These are phyloP conservation scores for Anableps anableps DNA, from an alignment of 2,797 vertebrate species.

Conservation along the genomic window DNA sequence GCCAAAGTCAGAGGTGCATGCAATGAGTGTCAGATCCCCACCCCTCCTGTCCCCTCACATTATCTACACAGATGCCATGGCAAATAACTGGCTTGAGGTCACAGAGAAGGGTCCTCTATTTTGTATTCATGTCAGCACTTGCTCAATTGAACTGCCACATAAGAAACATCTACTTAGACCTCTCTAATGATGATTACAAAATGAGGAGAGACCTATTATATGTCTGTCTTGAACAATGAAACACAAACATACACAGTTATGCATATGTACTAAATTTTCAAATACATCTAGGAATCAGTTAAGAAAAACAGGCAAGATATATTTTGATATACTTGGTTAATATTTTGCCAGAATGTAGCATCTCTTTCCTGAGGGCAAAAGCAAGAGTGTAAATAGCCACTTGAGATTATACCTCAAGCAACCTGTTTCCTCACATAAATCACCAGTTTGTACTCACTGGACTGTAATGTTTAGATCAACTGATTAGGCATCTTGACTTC, in stretches of 20 bases:
- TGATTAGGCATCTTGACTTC: conserved; percentile 43
- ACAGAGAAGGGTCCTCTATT: conserved; percentile 58
- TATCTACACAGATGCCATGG: conserved; percentile 73
- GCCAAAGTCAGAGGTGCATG: conserved; percentile 65
- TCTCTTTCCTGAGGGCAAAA: conserved; percentile 67
- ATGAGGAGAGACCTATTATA: conserved; percentile 55
- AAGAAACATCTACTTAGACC: conserved; percentile 51
- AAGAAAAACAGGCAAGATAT: conserved; percentile 62
- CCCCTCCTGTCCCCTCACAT: conserved; percentile 76
- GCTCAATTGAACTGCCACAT: conserved; percentile 45
- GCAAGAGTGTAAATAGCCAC: conserved; percentile 71
- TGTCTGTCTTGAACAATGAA: conserved; percentile 28
- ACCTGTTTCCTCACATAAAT: conserved; percentile 53
- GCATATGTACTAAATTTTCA: conserved; percentile 40
- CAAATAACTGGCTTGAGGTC: conserved; percentile 67
- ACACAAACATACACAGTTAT: conserved; percentile 30
- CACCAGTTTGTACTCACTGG: conserved; percentile 37
- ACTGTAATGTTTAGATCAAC: conserved; percentile 36
- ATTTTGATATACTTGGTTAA: conserved; percentile 71
- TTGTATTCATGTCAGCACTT: conserved; percentile 65
- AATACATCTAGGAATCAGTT: conserved; percentile 80
- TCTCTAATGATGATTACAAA: conserved; percentile 55
- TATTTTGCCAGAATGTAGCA: conserved; percentile 34
- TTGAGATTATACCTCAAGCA: conserved; percentile 68
- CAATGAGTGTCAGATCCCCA: conserved; percentile 71